Evolutionary conservation across 2,888 invertebrate species (phyloP), one percentile per base, ranked within the genome.

Genomic region (Pemphredon lugubris): DNA sequence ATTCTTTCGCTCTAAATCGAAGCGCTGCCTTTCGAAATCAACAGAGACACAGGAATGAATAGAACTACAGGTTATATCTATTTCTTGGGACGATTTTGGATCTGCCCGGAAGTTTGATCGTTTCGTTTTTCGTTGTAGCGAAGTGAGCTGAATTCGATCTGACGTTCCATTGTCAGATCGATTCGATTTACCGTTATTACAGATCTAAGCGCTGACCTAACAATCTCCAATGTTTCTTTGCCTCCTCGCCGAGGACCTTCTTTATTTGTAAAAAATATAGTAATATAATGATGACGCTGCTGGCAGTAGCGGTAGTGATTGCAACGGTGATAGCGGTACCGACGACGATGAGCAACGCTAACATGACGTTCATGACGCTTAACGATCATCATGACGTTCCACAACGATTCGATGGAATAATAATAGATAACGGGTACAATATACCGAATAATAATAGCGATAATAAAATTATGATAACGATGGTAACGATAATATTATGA

Each of bases 191-290:
- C n/a, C 16, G 32, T 9, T 30, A 9, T 9, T 30, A 9, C 2
- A 9, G 30, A 30, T 30, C 2, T 30, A 30, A 2, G 30, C n/a
- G 30, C 6, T 30, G 1, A 30, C 2, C 1, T 0, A 30, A 30
- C 2, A 30, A 30, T 9, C 7, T 9, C 1, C 1, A 2, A 30
- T 18, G 20, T 14, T 39, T 39, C 18, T 42, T 20, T 16, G 40
- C 64, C 77, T 75, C 75, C 57, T 60, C 65, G 53, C 37, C 57
- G 75, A 81, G 76, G 73, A 59, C 72, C 61, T 72, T 82, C 75
- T 87, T 89, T 88, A 89, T 88, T 89, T 84, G 88, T 89, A 88
- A 89, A 89, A 89, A 89, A 89, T 89, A 89, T 89, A 89, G 86
- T 88, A 86, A 88, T 88, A 83, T 87, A 83, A 78, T 71, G 66